A percentile compares a stretch with the other conserved stretches of the same genome.
phyloP scores from a whole-genome alignment of 2,113 vertebrate genomes.

The Leptobrachium leishanense region DNA sequence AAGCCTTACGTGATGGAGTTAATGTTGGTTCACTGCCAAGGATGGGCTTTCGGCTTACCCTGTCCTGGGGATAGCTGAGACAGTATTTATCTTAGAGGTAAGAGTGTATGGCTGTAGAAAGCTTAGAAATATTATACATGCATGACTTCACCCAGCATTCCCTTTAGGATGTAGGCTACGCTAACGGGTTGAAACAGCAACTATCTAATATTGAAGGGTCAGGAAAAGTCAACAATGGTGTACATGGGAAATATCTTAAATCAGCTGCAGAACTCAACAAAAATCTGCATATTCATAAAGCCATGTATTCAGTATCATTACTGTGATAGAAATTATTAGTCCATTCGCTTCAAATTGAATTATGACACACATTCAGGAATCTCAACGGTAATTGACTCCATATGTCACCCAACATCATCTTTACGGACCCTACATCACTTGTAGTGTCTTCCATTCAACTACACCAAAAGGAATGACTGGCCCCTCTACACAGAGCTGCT shows the following conservation, averaged over 20 bases:
- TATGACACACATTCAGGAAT: too few species aligned
- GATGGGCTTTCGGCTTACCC: slow-evolving; percentile 11
- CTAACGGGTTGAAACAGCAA: slow-evolving; percentile 31
- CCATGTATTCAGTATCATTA: too few species aligned
- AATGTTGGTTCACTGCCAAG: slow-evolving; percentile 29
- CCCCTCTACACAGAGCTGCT: too few species aligned
- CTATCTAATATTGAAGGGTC: slow-evolving; percentile 17
- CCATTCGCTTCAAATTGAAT: too few species aligned
- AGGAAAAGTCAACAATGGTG: slow-evolving; percentile 29
- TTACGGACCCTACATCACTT: too few species aligned
- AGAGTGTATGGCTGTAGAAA: slow-evolving; percentile 32
- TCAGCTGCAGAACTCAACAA: background rate
- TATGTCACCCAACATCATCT: too few species aligned
- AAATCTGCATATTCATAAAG: too few species aligned
- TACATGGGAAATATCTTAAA: slow-evolving; percentile 1
- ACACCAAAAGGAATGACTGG: too few species aligned
- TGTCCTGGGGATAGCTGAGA: slow-evolving; percentile 38
- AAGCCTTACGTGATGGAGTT: slow-evolving; percentile 3
- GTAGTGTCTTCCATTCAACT: too few species aligned
- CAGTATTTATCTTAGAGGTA: slow-evolving; percentile 39
- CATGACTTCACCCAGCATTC: slow-evolving; percentile 41
- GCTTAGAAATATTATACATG: slow-evolving; percentile 27
- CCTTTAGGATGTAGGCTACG: slow-evolving; percentile 31
- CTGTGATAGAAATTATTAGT: too few species aligned
- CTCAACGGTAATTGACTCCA: too few species aligned